These are phyloP conservation scores for Pomacea maculata DNA, from an alignment of 1,140 invertebrate species.

Conservation along the genomic window DNA sequence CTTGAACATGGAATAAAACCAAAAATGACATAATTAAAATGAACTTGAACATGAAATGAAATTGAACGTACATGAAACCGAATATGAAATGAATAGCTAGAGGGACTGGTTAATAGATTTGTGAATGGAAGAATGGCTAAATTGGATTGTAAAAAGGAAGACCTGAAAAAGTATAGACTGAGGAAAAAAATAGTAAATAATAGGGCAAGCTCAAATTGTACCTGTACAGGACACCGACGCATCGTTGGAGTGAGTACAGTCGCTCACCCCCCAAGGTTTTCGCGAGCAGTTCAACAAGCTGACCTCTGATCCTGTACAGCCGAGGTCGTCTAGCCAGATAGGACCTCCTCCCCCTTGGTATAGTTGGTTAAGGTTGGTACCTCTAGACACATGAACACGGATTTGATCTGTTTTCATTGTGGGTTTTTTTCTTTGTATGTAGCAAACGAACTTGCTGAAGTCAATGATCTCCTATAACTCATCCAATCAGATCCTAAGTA, in stretches of 20 bases:
- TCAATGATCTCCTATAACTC: neutral
- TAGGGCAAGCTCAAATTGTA: neutral
- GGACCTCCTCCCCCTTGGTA: slow-evolving; percentile 37
- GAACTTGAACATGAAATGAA: too few species aligned
- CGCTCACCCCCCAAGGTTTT: slow-evolving; percentile 78
- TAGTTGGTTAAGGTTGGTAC: neutral
- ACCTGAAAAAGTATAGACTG: too few species aligned
- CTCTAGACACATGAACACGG: neutral
- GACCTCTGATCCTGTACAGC: slow-evolving; percentile 77
- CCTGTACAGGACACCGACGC: slow-evolving; percentile 40
- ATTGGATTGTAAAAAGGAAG: too few species aligned
- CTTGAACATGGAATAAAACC: too few species aligned
- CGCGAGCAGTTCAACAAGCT: slow-evolving; percentile 75
- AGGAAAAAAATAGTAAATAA: neutral
- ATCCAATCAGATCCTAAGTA: neutral
- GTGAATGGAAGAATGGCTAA: too few species aligned
- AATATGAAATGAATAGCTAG: too few species aligned
- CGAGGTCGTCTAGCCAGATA: slow-evolving; percentile 76
- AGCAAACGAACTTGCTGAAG: neutral
- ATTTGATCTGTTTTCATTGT: neutral
- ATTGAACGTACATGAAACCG: too few species aligned
- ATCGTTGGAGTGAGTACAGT: slow-evolving; percentile 76
- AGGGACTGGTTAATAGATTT: too few species aligned
- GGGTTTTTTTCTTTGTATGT: neutral
- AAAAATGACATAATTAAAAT: too few species aligned